phyloP scores from a whole-genome alignment of 2,888 invertebrate genomes.

The Campoplex nolae region DNA sequence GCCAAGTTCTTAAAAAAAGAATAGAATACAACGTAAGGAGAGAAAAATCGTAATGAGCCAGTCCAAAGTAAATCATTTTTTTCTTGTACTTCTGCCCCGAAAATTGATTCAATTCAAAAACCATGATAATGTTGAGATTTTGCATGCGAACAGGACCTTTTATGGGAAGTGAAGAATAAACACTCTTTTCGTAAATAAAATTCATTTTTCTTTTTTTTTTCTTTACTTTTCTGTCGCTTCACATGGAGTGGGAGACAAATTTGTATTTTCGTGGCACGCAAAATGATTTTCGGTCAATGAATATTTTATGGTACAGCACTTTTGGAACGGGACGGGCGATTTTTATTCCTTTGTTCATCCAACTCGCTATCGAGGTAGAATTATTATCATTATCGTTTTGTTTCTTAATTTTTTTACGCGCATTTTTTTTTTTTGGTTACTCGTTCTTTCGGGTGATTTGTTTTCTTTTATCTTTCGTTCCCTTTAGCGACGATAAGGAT shows the following conservation, averaged over 20 bases:
- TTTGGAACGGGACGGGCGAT: constrained; percentile 63
- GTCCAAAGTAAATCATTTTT: background rate
- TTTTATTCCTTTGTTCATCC: constrained; percentile 34
- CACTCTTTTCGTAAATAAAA: background rate
- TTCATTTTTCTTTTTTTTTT: constrained; percentile 25
- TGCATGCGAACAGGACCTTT: constrained; percentile 18
- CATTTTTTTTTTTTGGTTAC: constrained; percentile 2
- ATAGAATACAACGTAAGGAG: background rate
- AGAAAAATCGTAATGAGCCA: background rate
- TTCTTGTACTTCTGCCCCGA: background rate
- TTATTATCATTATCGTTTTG: constrained; percentile 44
- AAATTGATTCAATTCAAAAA: background rate
- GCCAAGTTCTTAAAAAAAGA: background rate
- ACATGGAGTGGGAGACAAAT: constrained; percentile 1
- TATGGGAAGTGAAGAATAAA: constrained; percentile 14
- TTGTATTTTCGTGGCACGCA: constrained; percentile 3
- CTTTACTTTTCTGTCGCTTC: constrained; percentile 46
- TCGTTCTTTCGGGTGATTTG: constrained; percentile 13
- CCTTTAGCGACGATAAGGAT: constrained; percentile 81
- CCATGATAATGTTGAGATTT: background rate
- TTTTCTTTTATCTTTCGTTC: constrained; percentile 21
- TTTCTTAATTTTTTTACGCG: constrained; percentile 19
- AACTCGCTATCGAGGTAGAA: constrained; percentile 59
- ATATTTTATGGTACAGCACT: constrained; percentile 55
- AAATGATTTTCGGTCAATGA: background rate